Conservation (phyloP, 2,797 vertebrate genomes). For the Phalanger gymnotis region DNA sequence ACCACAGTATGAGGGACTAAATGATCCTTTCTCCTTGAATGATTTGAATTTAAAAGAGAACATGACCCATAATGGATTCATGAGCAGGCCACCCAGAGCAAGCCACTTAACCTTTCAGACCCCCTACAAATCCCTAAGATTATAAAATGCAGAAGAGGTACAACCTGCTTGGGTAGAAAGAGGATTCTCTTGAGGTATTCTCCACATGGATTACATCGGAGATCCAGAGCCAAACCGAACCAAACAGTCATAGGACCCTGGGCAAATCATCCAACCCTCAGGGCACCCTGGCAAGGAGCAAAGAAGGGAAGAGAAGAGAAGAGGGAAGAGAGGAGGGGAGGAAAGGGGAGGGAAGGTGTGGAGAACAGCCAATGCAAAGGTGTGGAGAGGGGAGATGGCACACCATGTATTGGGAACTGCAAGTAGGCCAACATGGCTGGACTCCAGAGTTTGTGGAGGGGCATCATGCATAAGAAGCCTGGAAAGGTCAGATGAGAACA, state of each 20-base stretch:
- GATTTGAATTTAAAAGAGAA: neutral
- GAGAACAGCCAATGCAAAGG: neutral
- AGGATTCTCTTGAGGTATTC: neutral
- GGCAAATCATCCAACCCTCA: no score
- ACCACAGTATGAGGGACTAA: neutral
- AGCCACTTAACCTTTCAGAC: neutral
- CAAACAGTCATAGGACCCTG: no score
- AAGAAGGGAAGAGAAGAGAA: no score
- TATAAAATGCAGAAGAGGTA: neutral
- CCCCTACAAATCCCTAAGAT: neutral
- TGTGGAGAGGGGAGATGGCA: no score
- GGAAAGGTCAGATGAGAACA: neutral
- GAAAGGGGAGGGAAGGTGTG: neutral
- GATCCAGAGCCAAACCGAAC: no score
- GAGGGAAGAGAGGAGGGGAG: no score
- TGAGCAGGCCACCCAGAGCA: neutral
- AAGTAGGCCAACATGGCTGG: no score
- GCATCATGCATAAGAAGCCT: neutral
- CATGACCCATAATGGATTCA: neutral
- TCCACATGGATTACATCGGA: no score
- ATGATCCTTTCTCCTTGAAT: neutral
- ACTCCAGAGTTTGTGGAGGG: no score
- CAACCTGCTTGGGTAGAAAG: neutral
- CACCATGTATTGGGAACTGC: no score
- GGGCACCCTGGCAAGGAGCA: no score